A percentile compares a stretch with the other conserved stretches of the same genome.
phyloP scores from a whole-genome alignment of 2,113 vertebrate genomes.

The Phalacrocorax pelagicus region DNA sequence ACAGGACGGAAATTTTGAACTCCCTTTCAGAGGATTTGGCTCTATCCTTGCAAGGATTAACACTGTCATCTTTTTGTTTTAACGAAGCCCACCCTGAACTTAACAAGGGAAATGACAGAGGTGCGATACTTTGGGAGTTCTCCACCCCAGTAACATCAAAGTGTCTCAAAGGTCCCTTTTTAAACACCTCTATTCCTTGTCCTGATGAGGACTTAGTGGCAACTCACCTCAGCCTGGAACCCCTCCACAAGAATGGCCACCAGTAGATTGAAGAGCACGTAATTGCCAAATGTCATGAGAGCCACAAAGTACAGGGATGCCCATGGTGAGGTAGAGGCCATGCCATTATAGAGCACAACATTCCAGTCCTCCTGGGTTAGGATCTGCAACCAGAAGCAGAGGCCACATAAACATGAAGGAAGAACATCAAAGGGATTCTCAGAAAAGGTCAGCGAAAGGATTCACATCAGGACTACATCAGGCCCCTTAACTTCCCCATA shows the following conservation, averaged over 20 bases:
- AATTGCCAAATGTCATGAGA: conserved; percentile 97
- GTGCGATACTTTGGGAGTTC: background rate
- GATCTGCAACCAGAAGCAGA: conserved; percentile 76
- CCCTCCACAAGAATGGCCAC: conserved; percentile 97
- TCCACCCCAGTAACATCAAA: background rate
- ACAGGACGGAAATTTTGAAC: background rate
- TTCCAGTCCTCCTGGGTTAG: conserved; percentile 98
- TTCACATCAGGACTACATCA: background rate
- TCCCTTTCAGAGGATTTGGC: background rate
- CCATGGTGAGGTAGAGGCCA: conserved; percentile 92
- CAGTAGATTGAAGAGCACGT: conserved; percentile 94
- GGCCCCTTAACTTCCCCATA: background rate
- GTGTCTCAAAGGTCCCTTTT: background rate
- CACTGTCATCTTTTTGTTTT: accelerated
- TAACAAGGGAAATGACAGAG: background rate
- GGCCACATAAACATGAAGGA: background rate
- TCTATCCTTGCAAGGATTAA: background rate
- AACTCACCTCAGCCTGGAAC: conserved; percentile 93
- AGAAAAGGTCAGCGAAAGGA: background rate
- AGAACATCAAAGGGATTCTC: background rate
- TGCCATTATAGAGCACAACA: conserved; percentile 91
- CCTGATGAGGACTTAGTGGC: background rate
- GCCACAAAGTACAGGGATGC: conserved; percentile 96
- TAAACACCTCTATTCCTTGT: background rate
- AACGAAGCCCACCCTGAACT: background rate